phyloP scores from a whole-genome alignment of 2,113 vertebrate genomes.

The Microtus montanus region DNA sequence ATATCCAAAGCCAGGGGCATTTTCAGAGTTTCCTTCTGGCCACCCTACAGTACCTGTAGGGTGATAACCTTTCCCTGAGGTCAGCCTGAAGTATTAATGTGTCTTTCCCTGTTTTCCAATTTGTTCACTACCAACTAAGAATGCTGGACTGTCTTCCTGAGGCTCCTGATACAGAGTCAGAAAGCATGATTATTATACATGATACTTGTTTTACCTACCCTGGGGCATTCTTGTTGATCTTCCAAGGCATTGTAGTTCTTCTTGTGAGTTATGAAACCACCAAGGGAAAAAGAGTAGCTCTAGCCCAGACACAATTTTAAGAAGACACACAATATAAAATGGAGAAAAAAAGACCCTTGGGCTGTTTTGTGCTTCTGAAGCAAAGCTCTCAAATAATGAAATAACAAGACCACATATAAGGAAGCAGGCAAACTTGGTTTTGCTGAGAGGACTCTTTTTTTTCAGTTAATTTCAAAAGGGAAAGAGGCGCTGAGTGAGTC shows the following conservation, averaged over 20 bases:
- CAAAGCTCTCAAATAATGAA: slow-evolving; percentile 66
- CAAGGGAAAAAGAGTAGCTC: slow-evolving; percentile 43
- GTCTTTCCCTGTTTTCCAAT: slow-evolving; percentile 46
- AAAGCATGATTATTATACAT: slow-evolving; percentile 64
- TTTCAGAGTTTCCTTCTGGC: slow-evolving; percentile 8
- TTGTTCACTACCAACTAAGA: slow-evolving; percentile 71
- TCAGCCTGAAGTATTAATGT: slow-evolving; percentile 52
- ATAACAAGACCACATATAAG: slow-evolving; percentile 61
- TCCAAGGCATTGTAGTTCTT: slow-evolving; percentile 51
- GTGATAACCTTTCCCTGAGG: slow-evolving; percentile 32
- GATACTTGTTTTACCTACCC: slow-evolving; percentile 62
- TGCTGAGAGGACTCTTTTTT: slow-evolving; percentile 73
- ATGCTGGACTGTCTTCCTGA: slow-evolving; percentile 54
- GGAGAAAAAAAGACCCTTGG: slow-evolving; percentile 49
- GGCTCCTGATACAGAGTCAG: slow-evolving; percentile 46
- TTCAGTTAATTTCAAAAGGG: slow-evolving; percentile 70
- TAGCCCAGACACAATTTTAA: slow-evolving; percentile 59
- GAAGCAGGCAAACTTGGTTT: slow-evolving; percentile 70
- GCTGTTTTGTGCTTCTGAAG: slow-evolving; percentile 60
- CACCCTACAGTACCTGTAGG: neutral
- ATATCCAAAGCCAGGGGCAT: slow-evolving; percentile 58
- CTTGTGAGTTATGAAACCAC: slow-evolving; percentile 50
- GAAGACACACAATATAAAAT: slow-evolving; percentile 63
- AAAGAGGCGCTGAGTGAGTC: slow-evolving; percentile 40
- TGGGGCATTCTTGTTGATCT: slow-evolving; percentile 54